Percentiles rank a stretch among this genome's conserved stretches.
phyloP scores from a whole-genome alignment of 2,113 vertebrate species.

The Myodes glareolus region DNA sequence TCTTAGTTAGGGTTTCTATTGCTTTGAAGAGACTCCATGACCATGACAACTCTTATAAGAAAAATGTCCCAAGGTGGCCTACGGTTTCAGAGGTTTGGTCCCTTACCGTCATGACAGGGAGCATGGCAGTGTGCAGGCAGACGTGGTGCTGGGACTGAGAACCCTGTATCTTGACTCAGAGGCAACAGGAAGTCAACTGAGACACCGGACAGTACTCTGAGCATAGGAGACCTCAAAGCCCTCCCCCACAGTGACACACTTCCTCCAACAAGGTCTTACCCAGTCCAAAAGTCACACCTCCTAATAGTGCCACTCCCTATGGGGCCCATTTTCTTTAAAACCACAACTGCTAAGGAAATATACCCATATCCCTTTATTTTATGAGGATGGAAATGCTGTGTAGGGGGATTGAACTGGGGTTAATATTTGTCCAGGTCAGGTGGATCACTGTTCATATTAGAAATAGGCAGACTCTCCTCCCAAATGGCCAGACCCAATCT shows the following conservation, averaged over 20 bases:
- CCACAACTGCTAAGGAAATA: neutral
- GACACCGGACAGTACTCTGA: neutral
- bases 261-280: neutral
- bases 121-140: neutral
- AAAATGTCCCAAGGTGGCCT: neutral
- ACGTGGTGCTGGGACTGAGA: neutral
- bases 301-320: neutral
- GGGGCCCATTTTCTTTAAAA: neutral
- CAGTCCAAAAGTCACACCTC: neutral
- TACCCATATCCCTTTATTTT: neutral
- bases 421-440: neutral
- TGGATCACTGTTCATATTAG: neutral
- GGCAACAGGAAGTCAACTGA: neutral
- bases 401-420: neutral
- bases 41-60: neutral
- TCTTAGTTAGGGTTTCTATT: neutral
- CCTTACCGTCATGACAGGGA: neutral
- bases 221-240: neutral
- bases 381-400: neutral
- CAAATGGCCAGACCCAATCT: neutral
- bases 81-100: neutral
- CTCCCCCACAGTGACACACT: neutral
- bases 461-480: constrained; percentile 49
- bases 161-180: neutral
- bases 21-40: neutral